Evolutionary conservation across 2,797 vertebrate genomes (phyloP), one percentile per base, ranked within the genome.

Genomic region (Hyperoplus immaculatus): DNA sequence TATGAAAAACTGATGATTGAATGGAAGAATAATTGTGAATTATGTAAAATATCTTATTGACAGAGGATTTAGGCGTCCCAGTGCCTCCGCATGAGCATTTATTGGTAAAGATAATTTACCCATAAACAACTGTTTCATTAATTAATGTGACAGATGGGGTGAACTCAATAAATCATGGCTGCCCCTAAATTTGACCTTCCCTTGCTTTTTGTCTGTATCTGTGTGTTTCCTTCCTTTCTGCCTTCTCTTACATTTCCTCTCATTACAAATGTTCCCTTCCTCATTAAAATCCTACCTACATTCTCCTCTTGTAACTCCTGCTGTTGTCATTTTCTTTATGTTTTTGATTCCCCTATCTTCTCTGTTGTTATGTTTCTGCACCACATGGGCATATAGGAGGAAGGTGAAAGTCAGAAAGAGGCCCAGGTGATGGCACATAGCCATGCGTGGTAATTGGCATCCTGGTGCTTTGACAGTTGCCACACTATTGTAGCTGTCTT

Each of bases 391-490:
- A 63, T 67, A 81, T 55, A 60, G 77, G 77, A 60, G 77, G 77
- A 80, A 88, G 88, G 74, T 84, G 82, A 88, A 85, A 89, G 84
- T 82, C 69, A 82, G 62, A 64, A 77, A 83, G 65, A 82, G 72
- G 85, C 39, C 21, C 50, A 63, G 45, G 75, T 68, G 62, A 80
- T 80, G 80, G 82, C 82, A 78, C 78, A 79, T 63, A 70, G 78
- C 81, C 82, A 86, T 84, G 74, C 50, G 41, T 83, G 72, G 75
- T 94, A 94, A 94, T 92, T 95, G 92, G 88, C 78, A 84, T 90
- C 85, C 82, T 61, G 69, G 84, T 88, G 86, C 75, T 87, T 71
- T 88, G 87, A 89, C 93, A 92, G 87, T 91, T 93, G 90, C 89
- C 82, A 78, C 82, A 83, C 74, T 75, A 83, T 86, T 85, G 81